Evolutionary conservation across 2,888 invertebrate species (phyloP).

Genomic region (Drosophila anomalata): DNA sequence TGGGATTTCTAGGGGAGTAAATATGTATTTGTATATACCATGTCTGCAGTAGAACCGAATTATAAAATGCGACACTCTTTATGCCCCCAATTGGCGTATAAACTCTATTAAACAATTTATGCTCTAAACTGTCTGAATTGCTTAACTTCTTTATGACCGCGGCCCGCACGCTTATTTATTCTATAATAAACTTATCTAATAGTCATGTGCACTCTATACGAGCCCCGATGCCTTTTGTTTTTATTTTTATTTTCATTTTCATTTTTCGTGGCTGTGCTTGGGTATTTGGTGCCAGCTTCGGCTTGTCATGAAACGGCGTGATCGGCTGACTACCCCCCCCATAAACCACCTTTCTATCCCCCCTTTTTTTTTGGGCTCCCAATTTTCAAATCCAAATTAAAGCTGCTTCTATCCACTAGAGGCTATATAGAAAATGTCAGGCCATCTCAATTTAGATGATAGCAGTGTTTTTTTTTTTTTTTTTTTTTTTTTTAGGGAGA

Average conservation of each 20-base stretch:
- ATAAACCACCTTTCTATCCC: neutral
- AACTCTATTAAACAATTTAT: conserved; percentile 70
- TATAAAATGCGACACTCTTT: conserved; percentile 43
- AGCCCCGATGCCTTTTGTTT: conserved; percentile 4
- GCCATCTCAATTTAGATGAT: conserved; percentile 38
- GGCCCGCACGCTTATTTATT: conserved; percentile 51
- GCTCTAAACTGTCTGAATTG: conserved; percentile 66
- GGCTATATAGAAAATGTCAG: conserved; percentile 37
- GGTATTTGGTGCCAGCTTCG: conserved; percentile 8
- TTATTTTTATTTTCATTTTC: no score
- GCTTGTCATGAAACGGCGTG: conserved; percentile 8
- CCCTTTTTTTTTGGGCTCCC: neutral
- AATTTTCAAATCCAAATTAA: conserved; percentile 13
- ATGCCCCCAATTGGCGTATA: conserved; percentile 47
- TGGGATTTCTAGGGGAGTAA: neutral
- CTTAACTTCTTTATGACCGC: conserved; percentile 66
- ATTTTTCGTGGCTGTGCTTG: neutral
- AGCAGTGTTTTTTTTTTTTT: neutral
- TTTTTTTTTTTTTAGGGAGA: neutral
- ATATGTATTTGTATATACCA: neutral
- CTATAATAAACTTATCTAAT: conserved; percentile 70
- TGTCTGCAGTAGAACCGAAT: conserved; percentile 20
- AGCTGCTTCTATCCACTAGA: conserved; percentile 4
- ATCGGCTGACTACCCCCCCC: neutral
- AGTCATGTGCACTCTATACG: conserved; percentile 56